Conservation (phyloP, 2,888 invertebrate species). For the Ariolimax columbianus region DNA sequence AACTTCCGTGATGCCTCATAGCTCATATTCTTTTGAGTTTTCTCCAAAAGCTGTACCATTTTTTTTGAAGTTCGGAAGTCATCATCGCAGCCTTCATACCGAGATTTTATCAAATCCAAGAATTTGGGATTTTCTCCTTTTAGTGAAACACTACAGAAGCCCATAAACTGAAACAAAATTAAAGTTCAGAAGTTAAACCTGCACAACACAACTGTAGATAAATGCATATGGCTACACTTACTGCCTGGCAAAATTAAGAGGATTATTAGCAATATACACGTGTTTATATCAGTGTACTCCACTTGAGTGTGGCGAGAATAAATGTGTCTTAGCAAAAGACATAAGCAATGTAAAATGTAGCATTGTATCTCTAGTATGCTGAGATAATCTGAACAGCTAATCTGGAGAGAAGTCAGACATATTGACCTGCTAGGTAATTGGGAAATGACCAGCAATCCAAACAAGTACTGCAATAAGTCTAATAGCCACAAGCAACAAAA, state of each 20-base stretch:
- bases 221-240: background rate
- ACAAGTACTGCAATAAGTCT: too few relatives aligned
- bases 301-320: too few relatives aligned
- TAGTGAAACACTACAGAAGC: constrained; percentile 60
- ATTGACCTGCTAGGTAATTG: too few relatives aligned
- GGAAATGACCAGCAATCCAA: too few relatives aligned
- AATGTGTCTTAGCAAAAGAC: background rate
- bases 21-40: constrained; percentile 59
- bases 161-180: constrained; percentile 66
- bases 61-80: constrained; percentile 61
- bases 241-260: background rate
- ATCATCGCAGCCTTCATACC: constrained; percentile 63
- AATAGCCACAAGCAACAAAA: too few relatives aligned
- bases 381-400: too few relatives aligned
- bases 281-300: too few relatives aligned
- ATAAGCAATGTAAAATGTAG: background rate
- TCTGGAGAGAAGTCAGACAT: too few relatives aligned
- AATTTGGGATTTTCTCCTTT: constrained; percentile 57
- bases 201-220: background rate
- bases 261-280: background rate
- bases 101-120: constrained; percentile 61
- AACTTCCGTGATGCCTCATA: constrained; percentile 61
- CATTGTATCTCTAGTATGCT: background rate
- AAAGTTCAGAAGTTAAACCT: background rate
- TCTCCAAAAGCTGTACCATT: constrained; percentile 58